These are phyloP conservation scores for Tetranychus cinnabarinus DNA, from an alignment of 1,140 invertebrate species.

Conservation along the genomic window DNA sequence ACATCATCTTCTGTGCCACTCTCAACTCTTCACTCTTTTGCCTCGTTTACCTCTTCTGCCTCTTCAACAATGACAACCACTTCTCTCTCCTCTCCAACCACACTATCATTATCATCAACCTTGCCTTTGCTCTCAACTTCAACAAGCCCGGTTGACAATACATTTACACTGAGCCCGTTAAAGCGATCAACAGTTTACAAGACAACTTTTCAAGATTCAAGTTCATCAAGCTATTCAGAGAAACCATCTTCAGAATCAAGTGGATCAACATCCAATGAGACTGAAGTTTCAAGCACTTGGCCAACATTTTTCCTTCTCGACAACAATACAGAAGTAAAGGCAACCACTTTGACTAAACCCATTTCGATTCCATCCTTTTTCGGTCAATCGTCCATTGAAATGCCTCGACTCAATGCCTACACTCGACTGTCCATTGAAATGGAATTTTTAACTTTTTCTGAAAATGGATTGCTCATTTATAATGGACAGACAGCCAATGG, in stretches of 20 bases:
- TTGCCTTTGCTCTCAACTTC: too few species aligned
- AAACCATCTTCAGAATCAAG: not conserved
- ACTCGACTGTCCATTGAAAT: slow-evolving; percentile 65
- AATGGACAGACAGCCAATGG: slow-evolving; percentile 48
- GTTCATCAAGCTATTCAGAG: slow-evolving; percentile 9
- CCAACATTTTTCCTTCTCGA: slow-evolving; percentile 12
- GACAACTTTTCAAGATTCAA: slow-evolving; percentile 12
- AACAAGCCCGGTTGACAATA: slow-evolving; percentile 19
- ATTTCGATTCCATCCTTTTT: slow-evolving; percentile 22
- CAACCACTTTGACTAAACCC: slow-evolving; percentile 1
- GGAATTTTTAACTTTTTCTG: slow-evolving; percentile 61
- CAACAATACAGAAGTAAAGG: slow-evolving; percentile 1
- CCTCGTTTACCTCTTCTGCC: not conserved
- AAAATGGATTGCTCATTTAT: slow-evolving; percentile 64
- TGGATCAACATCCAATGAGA: not conserved
- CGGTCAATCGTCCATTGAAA: slow-evolving; percentile 23
- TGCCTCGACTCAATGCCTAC: slow-evolving; percentile 44
- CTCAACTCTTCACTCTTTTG: not conserved
- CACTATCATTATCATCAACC: too few species aligned
- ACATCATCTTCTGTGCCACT: not conserved
- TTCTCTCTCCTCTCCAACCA: too few species aligned
- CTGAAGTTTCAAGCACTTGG: not conserved
- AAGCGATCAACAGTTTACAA: slow-evolving; percentile 14
- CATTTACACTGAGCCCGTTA: slow-evolving; percentile 12
- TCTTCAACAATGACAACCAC: not conserved